Percentiles rank a stretch among this genome's conserved stretches.
Conservation (phyloP, 2,113 vertebrate genomes). For the Spilogale gracilis region DNA sequence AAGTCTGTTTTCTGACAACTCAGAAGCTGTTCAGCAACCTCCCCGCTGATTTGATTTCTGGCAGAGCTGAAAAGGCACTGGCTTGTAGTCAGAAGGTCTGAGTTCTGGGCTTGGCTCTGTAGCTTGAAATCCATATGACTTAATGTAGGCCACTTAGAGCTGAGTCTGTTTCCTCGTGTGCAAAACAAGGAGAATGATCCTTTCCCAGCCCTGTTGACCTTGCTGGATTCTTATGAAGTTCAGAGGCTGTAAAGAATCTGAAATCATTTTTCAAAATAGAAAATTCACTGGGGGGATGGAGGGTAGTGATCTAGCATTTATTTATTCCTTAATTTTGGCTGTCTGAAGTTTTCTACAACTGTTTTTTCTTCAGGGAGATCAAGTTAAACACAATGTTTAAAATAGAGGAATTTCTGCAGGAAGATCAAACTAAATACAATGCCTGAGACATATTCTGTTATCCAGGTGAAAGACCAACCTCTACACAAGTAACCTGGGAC, state of each 20-base stretch:
- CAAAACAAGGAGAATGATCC: background rate
- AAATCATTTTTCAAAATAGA: slow-evolving; percentile 21
- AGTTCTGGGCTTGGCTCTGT: slow-evolving; percentile 40
- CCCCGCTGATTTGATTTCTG: slow-evolving; percentile 54
- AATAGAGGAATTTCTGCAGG: background rate
- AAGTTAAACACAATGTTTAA: background rate
- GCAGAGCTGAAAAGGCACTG: background rate
- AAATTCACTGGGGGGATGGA: background rate
- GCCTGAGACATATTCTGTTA: background rate
- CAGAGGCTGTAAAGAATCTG: background rate
- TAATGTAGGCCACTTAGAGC: background rate
- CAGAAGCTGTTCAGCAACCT: slow-evolving; percentile 11
- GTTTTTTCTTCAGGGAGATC: slow-evolving; percentile 19
- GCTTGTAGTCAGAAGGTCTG: background rate
- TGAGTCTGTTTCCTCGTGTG: background rate
- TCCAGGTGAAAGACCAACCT: background rate
- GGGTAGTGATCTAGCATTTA: background rate
- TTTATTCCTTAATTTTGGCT: background rate
- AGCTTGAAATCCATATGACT: slow-evolving; percentile 7
- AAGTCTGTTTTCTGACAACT: slow-evolving; percentile 1
- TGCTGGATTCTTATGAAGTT: background rate
- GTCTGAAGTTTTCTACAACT: background rate
- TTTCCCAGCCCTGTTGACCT: background rate
- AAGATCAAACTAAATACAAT: background rate
- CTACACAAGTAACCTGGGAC: background rate